Base-by-base conservation (phyloP, 2,113 vertebrate species). In the Vidua chalybeata region DNA sequence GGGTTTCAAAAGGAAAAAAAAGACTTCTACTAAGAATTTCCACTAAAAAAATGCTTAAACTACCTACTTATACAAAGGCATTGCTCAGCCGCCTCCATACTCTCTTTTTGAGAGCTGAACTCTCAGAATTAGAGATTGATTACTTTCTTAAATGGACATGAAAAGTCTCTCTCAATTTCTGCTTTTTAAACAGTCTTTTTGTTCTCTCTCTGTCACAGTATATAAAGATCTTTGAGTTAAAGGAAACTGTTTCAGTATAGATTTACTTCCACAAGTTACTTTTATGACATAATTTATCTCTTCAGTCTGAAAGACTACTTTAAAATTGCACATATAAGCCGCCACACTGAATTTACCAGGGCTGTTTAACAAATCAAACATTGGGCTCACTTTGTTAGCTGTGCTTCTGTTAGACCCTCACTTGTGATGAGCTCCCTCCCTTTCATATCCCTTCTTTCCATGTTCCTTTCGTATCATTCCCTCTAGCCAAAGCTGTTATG, bases 381-480 rank as follows among this genome's bases (percentile, higher is more conserved):
- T 0, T 8, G 21, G 17, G 21, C 69, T 89, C 5, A 2, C 56
- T 87, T 74, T 2, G 1, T 56, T 64, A 37, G 49, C 13, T 7
- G 3, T 18, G 15, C 30, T 86, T 41, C 46, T 46, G 6, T 55
- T 37, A 73, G 41, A 74, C 14, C 7, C 11, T 56, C 54, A 35
- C 24, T n/a, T 51, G 28, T 30, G 41, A 74, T 21, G 18, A 81
- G 59, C 33, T 83, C 28, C 23, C 28, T 28, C 49, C 20, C 37
- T 28, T 48, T 72, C 37, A 21, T 4, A 55, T 11, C 20, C 31
- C 72, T 80, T n/a, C 37, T 74, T 28, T 63, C 48, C 27, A 19
- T 6, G 5, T 24, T 82, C n/a, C 33, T 45, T 46, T 92, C 62
- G 67, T 64, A 20, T 15, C 6, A 3, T 39, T 48, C 26, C 16